Evolutionary conservation across 1,140 invertebrate species (phyloP).

Genomic region (Teleogryllus occipitalis): DNA sequence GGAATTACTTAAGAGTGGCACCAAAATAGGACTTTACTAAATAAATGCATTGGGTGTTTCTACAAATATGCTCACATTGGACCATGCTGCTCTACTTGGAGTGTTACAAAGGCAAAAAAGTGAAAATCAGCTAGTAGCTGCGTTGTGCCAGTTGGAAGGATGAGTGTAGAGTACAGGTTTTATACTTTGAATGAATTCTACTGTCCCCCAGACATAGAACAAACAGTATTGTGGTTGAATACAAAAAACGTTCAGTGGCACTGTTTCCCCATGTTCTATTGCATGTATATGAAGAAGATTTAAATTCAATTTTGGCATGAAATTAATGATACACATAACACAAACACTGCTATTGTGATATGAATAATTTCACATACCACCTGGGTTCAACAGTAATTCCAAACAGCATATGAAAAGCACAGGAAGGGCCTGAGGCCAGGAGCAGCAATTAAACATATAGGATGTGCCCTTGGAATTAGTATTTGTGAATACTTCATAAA

Average conservation of each 20-base stretch:
- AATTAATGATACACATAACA: neutral
- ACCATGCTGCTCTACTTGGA: neutral
- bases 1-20: slow-evolving; percentile 12
- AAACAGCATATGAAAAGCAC: slow-evolving; percentile 12
- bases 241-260: neutral
- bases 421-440: slow-evolving; percentile 8
- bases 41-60: slow-evolving; percentile 7
- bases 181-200: neutral
- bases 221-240: neutral
- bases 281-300: slow-evolving; percentile 2
- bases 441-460: slow-evolving; percentile 10
- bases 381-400: neutral
- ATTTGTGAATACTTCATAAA: slow-evolving; percentile 14
- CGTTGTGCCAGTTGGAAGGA: neutral
- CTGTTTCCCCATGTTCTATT: neutral
- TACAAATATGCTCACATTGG: neutral
- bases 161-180: neutral
- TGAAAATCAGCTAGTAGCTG: neutral
- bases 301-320: neutral
- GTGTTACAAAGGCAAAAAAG: slow-evolving; percentile 8
- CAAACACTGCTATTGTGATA: slow-evolving; percentile 8
- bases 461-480: neutral
- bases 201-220: neutral
- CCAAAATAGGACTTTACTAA: neutral
- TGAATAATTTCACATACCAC: slow-evolving; percentile 3